Evolutionary conservation across 2,888 invertebrate species (phyloP).

Genomic region (Epistrophe grossulariae): DNA sequence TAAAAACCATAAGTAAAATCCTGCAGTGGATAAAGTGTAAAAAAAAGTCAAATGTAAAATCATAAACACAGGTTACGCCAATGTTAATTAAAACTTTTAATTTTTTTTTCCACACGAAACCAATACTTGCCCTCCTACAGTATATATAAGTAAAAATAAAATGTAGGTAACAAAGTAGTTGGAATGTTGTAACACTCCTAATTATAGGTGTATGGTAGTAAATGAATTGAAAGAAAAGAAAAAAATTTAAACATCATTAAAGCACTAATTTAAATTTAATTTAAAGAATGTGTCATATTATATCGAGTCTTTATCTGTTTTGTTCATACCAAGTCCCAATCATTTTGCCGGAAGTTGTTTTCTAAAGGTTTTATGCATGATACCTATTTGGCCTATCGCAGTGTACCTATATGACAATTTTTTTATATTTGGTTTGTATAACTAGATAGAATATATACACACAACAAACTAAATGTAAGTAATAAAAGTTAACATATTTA

Average conservation of each 20-base stretch:
- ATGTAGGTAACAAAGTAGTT: neutral
- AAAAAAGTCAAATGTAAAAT: no score
- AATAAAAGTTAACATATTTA: neutral
- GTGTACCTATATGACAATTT: neutral
- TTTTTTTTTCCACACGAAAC: no score
- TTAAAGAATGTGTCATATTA: neutral
- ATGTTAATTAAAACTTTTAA: no score
- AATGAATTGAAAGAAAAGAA: neutral
- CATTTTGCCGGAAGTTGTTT: conserved; percentile 4
- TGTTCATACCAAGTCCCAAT: neutral
- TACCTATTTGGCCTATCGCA: no score
- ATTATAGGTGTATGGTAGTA: neutral
- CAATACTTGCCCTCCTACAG: no score
- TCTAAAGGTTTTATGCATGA: neutral
- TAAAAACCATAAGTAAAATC: no score
- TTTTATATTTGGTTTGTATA: neutral
- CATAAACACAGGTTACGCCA: no score
- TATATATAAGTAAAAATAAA: neutral
- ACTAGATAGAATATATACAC: neutral
- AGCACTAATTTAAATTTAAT: neutral
- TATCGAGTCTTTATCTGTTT: neutral
- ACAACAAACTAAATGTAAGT: neutral
- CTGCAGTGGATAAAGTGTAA: no score
- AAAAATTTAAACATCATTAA: neutral
- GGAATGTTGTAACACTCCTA: neutral